Conservation (phyloP, 1,140 invertebrate genomes). For the Drosophila kurseongensis region DNA sequence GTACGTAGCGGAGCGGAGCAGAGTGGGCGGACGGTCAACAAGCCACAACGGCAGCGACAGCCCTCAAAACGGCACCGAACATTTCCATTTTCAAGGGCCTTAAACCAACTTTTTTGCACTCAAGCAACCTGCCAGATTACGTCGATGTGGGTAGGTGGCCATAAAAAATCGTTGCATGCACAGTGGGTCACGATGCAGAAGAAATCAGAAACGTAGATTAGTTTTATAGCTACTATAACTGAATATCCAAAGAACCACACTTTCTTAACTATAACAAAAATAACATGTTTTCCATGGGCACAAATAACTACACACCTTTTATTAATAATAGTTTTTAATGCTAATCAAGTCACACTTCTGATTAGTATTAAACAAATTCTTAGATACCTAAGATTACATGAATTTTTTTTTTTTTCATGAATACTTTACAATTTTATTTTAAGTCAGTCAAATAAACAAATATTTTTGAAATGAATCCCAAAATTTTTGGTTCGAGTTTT, state of each 20-base stretch:
- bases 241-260: no score
- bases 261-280: no score
- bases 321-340: no score
- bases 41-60: conserved; percentile 34
- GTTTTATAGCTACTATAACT: no score
- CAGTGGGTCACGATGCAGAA: conserved; percentile 29
- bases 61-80: conserved; percentile 37
- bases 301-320: no score
- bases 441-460: not conserved
- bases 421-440: no score
- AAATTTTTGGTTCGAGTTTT: not conserved
- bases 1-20: not conserved
- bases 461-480: not conserved
- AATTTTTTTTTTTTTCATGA: no score
- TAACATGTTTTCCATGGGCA: no score
- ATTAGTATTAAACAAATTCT: no score
- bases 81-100: conserved; percentile 80
- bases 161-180: conserved; percentile 61
- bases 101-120: conserved; percentile 73
- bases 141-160: conserved; percentile 39
- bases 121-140: conserved; percentile 55
- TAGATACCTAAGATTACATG: no score
- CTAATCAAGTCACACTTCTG: no score
- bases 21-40: conserved; percentile 34
- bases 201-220: no score